phyloP scores from a whole-genome alignment of 2,888 invertebrate genomes.

The Leucoptera coffeella region DNA sequence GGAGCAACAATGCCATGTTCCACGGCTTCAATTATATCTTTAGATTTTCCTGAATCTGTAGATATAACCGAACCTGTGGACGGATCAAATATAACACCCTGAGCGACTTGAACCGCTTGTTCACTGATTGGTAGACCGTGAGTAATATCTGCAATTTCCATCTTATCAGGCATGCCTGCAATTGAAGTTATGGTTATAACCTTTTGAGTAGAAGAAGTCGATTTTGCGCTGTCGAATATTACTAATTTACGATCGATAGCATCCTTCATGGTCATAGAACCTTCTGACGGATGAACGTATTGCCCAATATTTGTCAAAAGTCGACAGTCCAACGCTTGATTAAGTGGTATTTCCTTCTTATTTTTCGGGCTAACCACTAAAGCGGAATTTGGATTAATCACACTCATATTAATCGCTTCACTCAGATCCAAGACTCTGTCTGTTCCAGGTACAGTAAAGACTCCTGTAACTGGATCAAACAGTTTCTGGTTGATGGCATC shows the following conservation, averaged over 20 bases:
- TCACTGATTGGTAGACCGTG: constrained; percentile 28
- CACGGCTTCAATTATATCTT: constrained; percentile 70
- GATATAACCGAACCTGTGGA: constrained; percentile 68
- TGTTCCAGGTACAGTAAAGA: constrained; percentile 81
- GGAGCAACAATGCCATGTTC: constrained; percentile 67
- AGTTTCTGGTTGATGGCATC: constrained; percentile 78
- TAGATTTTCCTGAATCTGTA: constrained; percentile 63
- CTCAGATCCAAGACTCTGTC: constrained; percentile 78
- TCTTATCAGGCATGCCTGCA: constrained; percentile 63
- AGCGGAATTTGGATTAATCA: constrained; percentile 81
- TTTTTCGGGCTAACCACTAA: constrained; percentile 72
- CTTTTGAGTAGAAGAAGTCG: constrained; percentile 47
- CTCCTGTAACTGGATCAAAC: constrained; percentile 77
- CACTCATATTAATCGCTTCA: constrained; percentile 79
- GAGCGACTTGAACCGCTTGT: constrained; percentile 67
- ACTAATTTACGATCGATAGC: constrained; percentile 64
- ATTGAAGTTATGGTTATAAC: constrained; percentile 68
- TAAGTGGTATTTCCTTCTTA: constrained; percentile 35
- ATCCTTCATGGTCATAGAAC: constrained; percentile 63
- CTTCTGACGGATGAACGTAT: constrained; percentile 50
- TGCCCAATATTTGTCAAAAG: constrained; percentile 74
- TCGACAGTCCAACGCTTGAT: constrained; percentile 70
- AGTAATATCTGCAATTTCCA: constrained; percentile 57
- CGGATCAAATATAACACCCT: constrained; percentile 74
- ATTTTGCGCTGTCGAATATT: constrained; percentile 48